Conservation (phyloP, 2,113 vertebrate genomes). For the Petrocephalus microphthalmus region DNA sequence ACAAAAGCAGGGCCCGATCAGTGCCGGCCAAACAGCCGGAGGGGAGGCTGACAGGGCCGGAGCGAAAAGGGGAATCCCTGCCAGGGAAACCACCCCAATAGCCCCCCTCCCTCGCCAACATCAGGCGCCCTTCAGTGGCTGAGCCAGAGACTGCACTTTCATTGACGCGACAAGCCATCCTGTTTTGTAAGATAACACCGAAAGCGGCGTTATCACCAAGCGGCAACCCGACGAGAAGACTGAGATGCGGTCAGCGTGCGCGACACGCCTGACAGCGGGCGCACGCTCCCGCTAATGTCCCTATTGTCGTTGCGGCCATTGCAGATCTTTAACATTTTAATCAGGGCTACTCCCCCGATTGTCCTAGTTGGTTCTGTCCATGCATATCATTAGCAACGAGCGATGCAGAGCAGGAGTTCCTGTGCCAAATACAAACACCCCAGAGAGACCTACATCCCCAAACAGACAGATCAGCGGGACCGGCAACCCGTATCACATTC, state of each 20-base stretch:
- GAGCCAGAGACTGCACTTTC: neutral
- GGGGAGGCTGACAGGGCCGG: neutral
- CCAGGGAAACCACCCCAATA: neutral
- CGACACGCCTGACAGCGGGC: neutral
- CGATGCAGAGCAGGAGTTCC: neutral
- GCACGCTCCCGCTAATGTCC: neutral
- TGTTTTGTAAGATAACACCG: neutral
- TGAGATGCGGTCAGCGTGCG: neutral
- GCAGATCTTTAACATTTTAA: conserved; percentile 16
- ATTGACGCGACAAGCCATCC: neutral
- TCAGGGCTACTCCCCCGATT: neutral
- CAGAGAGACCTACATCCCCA: neutral
- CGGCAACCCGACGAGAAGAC: neutral
- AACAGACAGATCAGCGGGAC: neutral
- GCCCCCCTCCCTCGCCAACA: neutral
- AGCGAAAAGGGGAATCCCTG: neutral
- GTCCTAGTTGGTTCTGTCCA: neutral
- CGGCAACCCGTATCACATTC: neutral
- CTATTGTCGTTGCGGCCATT: neutral
- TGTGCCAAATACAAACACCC: neutral
- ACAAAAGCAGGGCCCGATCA: neutral
- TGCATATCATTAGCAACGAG: neutral
- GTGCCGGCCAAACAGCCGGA: neutral
- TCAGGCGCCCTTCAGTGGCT: no score
- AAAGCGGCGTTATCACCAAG: neutral